Evolutionary conservation across 2,797 vertebrate genomes (phyloP), one percentile per base, ranked within the genome.

Genomic region (Muraenolepis orangiensis): DNA sequence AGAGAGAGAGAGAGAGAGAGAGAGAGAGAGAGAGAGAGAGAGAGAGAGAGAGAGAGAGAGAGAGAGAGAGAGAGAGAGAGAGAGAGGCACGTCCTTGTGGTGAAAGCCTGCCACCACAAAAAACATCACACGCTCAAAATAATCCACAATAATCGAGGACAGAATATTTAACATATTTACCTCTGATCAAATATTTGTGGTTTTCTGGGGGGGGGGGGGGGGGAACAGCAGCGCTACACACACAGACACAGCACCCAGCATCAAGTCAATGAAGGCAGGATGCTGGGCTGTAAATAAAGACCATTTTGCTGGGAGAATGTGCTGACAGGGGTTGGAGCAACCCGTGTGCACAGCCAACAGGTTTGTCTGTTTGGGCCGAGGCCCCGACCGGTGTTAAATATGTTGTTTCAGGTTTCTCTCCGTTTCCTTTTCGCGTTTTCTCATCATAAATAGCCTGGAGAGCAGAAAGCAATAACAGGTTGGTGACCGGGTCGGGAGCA

Each of bases 341-440:
- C 75, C 67, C 51, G 8, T 69, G 12, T 79, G 66, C 69, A 77
- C 81, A 11, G 46, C 81, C 71, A 12, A 14, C 31, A 78, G 71
- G 77, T 71, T 76, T 76, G 82, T 72, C 23, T 64, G 11, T 36
- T 28, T 1, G 34, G 72, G 38, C 51, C 64, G 72, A 74, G 38
- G 31, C 1, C 7, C 38, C 1, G 69, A 26, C 28, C 2, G 7
- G n/a, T 32, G 85, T 83, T 72, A 70, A 78, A 77, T 74, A 80
- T n/a, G n/a, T 86, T 84, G 66, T 80, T 80, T 81, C 68, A 42
- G 57, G 80, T 86, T 70, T 82, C 72, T 76, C 78, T 82, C 86
- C 81, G 84, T 73, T 83, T 74, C 72, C 81, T 89, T n/a, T 87
- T 78, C 70, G 72, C 85, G 79, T 87, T 85, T 88, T 72, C 85